A percentile compares a stretch with the other conserved stretches of the same genome.
Conservation (phyloP, 2,113 vertebrate species). For the Oreotrochilus melanogaster region DNA sequence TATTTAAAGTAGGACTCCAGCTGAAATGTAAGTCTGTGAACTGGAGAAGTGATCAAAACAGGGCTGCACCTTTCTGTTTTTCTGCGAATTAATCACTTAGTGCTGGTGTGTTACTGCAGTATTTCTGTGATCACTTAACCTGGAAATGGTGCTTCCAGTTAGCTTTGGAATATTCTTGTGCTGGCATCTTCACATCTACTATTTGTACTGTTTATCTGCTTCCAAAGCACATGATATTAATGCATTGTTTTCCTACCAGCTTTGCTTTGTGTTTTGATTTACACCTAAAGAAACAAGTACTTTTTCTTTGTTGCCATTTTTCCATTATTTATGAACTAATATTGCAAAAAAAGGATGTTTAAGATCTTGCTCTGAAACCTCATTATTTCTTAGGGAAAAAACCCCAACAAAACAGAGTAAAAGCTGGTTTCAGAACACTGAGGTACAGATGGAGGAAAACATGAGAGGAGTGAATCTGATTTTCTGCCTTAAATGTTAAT, state of each 20-base stretch:
- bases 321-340: conserved; percentile 18
- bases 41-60: conserved; percentile 40
- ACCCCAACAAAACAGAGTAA: neutral
- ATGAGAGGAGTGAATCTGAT: neutral
- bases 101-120: neutral
- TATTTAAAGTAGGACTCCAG: conserved; percentile 46
- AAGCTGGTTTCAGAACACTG: neutral
- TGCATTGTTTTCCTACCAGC: neutral
- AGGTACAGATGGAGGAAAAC: neutral
- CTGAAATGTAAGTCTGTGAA: conserved; percentile 32
- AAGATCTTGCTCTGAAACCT: neutral
- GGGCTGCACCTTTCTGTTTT: neutral
- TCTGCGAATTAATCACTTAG: conserved; percentile 32
- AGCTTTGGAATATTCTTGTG: neutral
- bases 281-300: neutral
- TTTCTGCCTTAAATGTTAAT: neutral
- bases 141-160: conserved; percentile 33
- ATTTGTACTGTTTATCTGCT: conserved; percentile 13
- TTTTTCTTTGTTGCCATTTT: conserved; percentile 41
- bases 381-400: neutral
- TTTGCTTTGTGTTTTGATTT: conserved; percentile 51
- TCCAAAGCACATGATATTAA: conserved; percentile 26
- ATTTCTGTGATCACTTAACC: conserved; percentile 35
- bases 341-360: neutral
- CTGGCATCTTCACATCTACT: conserved; percentile 21